A percentile compares a stretch with the other conserved stretches of the same genome.
These are phyloP conservation scores for Nyctereutes procyonoides DNA, from an alignment of 2,113 vertebrate genomes.

Conservation along the genomic window DNA sequence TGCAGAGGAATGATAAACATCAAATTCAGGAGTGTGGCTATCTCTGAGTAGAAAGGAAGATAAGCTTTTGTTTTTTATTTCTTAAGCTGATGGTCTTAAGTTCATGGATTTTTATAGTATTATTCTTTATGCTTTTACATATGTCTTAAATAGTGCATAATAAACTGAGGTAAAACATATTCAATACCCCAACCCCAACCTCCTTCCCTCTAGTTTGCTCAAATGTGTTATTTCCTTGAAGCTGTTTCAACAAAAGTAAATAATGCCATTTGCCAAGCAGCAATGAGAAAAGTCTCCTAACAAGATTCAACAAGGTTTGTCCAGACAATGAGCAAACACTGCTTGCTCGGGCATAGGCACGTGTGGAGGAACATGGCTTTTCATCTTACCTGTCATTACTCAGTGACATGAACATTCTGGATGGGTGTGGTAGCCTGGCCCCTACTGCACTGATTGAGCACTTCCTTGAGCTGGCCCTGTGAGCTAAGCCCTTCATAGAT, in stretches of 20 bases:
- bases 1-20: background rate
- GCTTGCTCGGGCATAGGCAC: background rate
- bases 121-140: background rate
- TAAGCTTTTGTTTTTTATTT: background rate
- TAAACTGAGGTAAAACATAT: background rate
- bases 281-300: conserved; percentile 14
- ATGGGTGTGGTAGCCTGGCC: background rate
- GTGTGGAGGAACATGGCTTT: background rate
- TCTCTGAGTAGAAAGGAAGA: background rate
- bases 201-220: background rate
- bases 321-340: conserved; percentile 58
- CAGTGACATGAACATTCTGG: background rate
- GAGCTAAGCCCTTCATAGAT: background rate
- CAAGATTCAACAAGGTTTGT: conserved; percentile 61
- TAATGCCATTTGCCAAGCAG: conserved; percentile 23
- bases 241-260: conserved; percentile 28
- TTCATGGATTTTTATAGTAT: background rate
- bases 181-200: background rate
- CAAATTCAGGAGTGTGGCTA: background rate
- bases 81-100: background rate
- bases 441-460: background rate
- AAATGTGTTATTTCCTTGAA: background rate
- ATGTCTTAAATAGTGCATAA: conserved; percentile 18
- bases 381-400: background rate
- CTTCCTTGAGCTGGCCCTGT: background rate